Base-by-base conservation (phyloP, 2,797 vertebrate species). In the Buphagus erythrorhynchus region DNA sequence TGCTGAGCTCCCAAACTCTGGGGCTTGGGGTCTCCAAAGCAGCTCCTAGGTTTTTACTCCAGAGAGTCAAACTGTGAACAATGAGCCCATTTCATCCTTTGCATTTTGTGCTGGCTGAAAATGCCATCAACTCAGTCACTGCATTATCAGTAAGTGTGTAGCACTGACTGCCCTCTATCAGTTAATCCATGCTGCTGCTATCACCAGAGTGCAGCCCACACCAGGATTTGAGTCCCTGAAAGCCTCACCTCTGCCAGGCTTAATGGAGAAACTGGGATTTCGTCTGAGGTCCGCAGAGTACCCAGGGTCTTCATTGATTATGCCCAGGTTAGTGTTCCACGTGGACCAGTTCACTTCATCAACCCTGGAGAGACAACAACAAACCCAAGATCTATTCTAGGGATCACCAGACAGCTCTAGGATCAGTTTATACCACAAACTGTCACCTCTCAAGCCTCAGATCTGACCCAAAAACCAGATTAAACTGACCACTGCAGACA, bases 341-440 rank as follows among this genome's bases (percentile, higher is more conserved):
- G 99, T 99, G 97, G 98, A 99, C 99, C 99, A 99, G 98, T 99
- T 99, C 95, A 99, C 98, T 97, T 99, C 99, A 74, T 99, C 99
- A 87, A 99, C 99, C 97, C 99, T 99, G 83, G 14, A 78, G 52
- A 96, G 57, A 86, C 61, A 96, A 79, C 18, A 84, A 76, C 57
- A 89, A 90, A 93, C 28, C 14, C 42, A 33, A 2, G 11, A 42
- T 18, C 29, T 71, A 22, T 16, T 72, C 51, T 52, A 59, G 88
- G 43, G 11, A 68, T 78, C 66, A 84, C 29, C 62, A 95, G 26
- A 78, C 11, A 86, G 48, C 46, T 83, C 43, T 49, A 83, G 38
- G 15, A 77, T 72, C 51, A 65, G 25, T 83, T 95, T 48, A 4
- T 3, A 72, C 38, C 76, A 81, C 28, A 77, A 40, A 51, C 21